phyloP scores from a whole-genome alignment of 2,888 invertebrate genomes.

The Sminthurides aquaticus region DNA sequence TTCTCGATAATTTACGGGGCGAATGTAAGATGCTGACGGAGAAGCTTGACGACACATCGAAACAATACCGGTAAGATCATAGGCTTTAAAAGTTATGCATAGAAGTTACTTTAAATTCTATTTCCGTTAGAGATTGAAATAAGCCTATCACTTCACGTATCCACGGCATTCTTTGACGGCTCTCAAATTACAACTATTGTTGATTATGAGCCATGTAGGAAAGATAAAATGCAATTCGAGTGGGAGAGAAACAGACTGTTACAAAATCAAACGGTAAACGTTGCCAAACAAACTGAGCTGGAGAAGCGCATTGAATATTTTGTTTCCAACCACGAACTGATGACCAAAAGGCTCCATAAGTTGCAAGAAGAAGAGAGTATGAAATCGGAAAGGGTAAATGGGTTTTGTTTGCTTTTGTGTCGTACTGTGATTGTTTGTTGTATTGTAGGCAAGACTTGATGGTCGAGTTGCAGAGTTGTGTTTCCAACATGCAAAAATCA shows the following conservation, averaged over 20 bases:
- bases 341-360: constrained; percentile 37
- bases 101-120: constrained; percentile 2
- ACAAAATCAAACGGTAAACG: constrained; percentile 55
- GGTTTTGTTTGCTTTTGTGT: constrained; percentile 2
- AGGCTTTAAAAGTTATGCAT: constrained; percentile 43
- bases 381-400: constrained; percentile 39
- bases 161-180: neutral
- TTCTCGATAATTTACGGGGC: constrained; percentile 82
- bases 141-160: neutral
- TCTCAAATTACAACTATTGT: neutral
- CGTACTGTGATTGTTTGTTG: constrained; percentile 14
- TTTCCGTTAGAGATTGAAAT: neutral
- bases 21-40: constrained; percentile 82
- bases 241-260: constrained; percentile 58
- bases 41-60: constrained; percentile 80
- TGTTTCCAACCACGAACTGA: constrained; percentile 37
- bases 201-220: constrained; percentile 50
- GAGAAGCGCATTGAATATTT: constrained; percentile 43
- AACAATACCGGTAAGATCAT: constrained; percentile 81
- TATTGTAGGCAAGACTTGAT: constrained; percentile 41
- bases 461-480: constrained; percentile 43
- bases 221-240: constrained; percentile 56
- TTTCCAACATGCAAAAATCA: constrained; percentile 29
- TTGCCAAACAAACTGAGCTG: constrained; percentile 56
- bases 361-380: constrained; percentile 40